Percentiles rank a stretch among this genome's conserved stretches.
phyloP scores from a whole-genome alignment of 2,113 vertebrate species.

The Pogona vitticeps region DNA sequence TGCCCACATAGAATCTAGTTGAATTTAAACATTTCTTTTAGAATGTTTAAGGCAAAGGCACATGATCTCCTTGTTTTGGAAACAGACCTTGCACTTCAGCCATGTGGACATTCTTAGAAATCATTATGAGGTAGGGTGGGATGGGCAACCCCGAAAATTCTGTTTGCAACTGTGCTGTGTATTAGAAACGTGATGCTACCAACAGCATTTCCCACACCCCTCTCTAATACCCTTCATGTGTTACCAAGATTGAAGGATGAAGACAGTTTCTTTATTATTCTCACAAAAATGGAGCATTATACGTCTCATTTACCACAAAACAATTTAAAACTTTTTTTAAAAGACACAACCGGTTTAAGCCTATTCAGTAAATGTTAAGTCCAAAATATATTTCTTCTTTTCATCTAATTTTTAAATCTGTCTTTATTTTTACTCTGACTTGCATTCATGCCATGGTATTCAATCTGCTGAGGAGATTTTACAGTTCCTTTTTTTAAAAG shows the following conservation, averaged over 20 bases:
- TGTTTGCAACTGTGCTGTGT: neutral
- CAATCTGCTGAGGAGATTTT: neutral
- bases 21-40: constrained; percentile 36
- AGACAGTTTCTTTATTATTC: neutral
- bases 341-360: neutral
- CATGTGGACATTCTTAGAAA: constrained; percentile 7
- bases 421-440: neutral
- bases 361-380: neutral
- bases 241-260: neutral
- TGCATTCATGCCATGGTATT: too few relatives aligned
- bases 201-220: neutral
- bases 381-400: neutral
- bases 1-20: neutral
- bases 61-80: neutral
- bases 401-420: neutral
- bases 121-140: neutral
- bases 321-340: neutral
- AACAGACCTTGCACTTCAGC: neutral
- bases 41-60: neutral
- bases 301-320: neutral
- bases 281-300: neutral
- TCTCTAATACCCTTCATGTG: neutral
- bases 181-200: neutral
- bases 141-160: too few relatives aligned
- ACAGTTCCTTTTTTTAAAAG: too few relatives aligned